phyloP scores from a whole-genome alignment of 2,113 vertebrate genomes.

The Sceloporus tristichus region DNA sequence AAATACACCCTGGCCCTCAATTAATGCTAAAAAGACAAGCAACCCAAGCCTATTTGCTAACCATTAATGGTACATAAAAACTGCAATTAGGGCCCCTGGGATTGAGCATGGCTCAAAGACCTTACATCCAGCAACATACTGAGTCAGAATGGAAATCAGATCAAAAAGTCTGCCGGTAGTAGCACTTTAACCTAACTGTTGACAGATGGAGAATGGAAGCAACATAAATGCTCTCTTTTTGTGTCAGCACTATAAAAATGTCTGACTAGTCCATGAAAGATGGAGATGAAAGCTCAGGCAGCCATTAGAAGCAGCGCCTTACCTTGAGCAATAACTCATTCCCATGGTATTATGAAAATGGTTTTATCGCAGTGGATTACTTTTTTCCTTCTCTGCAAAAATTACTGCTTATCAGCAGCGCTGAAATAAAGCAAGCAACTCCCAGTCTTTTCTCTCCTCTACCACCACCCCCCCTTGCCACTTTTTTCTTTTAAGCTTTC shows the following conservation, averaged over 20 bases:
- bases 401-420: constrained; percentile 78
- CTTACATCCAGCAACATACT: constrained; percentile 37
- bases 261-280: constrained; percentile 80
- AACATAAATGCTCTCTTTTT: constrained; percentile 78
- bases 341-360: constrained; percentile 80
- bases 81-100: constrained; percentile 46
- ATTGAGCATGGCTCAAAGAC: constrained; percentile 49
- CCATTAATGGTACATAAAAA: constrained; percentile 59
- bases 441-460: constrained; percentile 59
- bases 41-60: constrained; percentile 57
- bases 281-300: constrained; percentile 76
- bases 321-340: constrained; percentile 77
- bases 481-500: neutral
- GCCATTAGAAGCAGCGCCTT: constrained; percentile 76
- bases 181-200: constrained; percentile 78
- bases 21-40: constrained; percentile 48
- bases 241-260: constrained; percentile 82
- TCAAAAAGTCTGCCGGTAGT: constrained; percentile 74
- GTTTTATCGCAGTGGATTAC: constrained; percentile 79
- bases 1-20: constrained; percentile 36
- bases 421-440: constrained; percentile 77
- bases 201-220: constrained; percentile 80
- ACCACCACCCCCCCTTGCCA: too few relatives aligned
- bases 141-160: constrained; percentile 71
- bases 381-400: constrained; percentile 76